phyloP scores from a whole-genome alignment of 2,888 invertebrate genomes.

The Eupithecia tripunctaria region DNA sequence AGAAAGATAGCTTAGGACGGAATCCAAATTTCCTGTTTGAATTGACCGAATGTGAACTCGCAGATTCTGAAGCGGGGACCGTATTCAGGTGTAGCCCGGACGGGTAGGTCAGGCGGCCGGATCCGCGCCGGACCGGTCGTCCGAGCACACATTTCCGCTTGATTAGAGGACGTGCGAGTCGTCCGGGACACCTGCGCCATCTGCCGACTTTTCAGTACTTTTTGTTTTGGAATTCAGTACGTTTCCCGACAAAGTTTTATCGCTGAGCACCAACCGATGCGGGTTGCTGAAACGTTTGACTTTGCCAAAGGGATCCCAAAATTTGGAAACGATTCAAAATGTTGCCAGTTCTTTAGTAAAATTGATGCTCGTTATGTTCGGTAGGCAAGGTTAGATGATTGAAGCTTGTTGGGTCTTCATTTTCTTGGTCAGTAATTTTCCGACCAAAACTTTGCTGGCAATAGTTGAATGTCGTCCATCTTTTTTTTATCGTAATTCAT shows the following conservation, averaged over 20 bases:
- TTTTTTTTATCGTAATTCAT: constrained; percentile 41
- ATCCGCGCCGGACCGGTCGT: constrained; percentile 56
- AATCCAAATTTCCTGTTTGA: constrained; percentile 62
- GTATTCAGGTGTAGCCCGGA: constrained; percentile 57
- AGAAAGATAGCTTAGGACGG: constrained; percentile 57
- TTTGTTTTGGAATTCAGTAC: constrained; percentile 74
- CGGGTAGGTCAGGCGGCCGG: constrained; percentile 54
- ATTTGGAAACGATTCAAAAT: constrained; percentile 32
- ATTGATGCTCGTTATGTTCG: constrained; percentile 12
- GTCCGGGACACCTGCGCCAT: constrained; percentile 74
- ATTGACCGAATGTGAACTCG: constrained; percentile 62
- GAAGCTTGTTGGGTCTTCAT: constrained; percentile 24
- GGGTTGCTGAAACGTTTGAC: constrained; percentile 64
- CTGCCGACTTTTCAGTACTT: constrained; percentile 71
- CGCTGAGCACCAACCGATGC: constrained; percentile 66
- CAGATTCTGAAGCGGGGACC: constrained; percentile 58
- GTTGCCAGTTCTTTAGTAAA: constrained; percentile 6
- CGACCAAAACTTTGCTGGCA: constrained; percentile 28
- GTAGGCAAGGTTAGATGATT: constrained; percentile 3
- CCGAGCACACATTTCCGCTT: constrained; percentile 80
- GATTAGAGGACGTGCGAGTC: constrained; percentile 77
- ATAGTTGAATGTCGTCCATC: constrained; percentile 38
- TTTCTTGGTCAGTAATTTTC: constrained; percentile 29
- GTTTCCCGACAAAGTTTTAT: constrained; percentile 71
- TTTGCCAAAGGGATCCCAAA: constrained; percentile 50